Percentiles rank a stretch among this genome's conserved stretches.
Conservation (phyloP, 1,140 invertebrate genomes). For the Bombus turneri region DNA sequence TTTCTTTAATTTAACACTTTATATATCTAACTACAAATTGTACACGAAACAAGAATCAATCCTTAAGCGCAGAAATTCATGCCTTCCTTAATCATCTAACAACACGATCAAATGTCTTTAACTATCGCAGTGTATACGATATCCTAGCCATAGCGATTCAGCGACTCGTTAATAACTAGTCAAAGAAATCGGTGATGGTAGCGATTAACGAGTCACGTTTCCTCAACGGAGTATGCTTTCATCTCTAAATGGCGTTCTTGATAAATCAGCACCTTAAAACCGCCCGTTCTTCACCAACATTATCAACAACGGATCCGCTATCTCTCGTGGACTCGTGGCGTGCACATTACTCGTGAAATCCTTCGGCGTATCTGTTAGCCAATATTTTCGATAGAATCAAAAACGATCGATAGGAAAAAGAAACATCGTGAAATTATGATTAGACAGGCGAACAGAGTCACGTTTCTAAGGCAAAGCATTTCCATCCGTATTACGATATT, state of each 20-base stretch:
- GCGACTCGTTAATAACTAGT: conserved; percentile 49
- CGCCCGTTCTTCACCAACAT: neutral
- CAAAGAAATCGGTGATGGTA: conserved; percentile 44
- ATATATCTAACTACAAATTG: no score
- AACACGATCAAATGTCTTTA: neutral
- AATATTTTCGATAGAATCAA: neutral
- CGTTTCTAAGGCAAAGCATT: conserved; percentile 14
- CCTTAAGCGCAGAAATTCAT: neutral
- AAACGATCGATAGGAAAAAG: neutral
- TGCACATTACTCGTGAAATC: conserved; percentile 21
- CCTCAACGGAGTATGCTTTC: conserved; percentile 24
- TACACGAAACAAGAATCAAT: neutral
- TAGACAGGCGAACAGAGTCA: neutral
- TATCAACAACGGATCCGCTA: neutral
- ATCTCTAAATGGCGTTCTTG: conserved; percentile 41
- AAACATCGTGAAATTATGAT: conserved; percentile 12
- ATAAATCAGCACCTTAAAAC: conserved; percentile 49
- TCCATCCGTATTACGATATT: conserved; percentile 14
- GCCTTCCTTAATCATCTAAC: neutral
- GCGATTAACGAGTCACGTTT: conserved; percentile 65
- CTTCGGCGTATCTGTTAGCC: neutral
- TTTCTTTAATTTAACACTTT: no score
- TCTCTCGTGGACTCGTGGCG: conserved; percentile 3
- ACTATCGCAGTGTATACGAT: conserved; percentile 35
- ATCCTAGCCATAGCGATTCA: conserved; percentile 30